Evolutionary conservation across 2,888 invertebrate species (phyloP).

Genomic region (Drosophila diplacantha): DNA sequence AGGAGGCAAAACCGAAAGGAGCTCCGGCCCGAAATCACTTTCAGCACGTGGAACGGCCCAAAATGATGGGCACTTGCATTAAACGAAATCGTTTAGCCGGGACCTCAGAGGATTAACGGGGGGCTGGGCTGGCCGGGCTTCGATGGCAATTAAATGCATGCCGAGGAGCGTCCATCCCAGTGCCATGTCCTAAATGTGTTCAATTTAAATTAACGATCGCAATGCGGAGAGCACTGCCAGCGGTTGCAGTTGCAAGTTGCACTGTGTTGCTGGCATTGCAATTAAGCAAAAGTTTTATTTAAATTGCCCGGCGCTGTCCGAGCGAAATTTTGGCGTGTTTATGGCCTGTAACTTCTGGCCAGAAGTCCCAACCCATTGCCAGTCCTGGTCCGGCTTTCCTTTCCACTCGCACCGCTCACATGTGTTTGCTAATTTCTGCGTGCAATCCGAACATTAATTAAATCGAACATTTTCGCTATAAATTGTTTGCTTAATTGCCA

Average conservation of each 20-base stretch:
- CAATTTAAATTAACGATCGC: conserved; percentile 70
- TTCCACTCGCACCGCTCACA: conserved; percentile 46
- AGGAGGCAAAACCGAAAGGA: conserved; percentile 13
- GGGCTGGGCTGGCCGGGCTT: conserved; percentile 13
- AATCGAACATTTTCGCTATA: conserved; percentile 68
- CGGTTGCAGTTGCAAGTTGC: conserved; percentile 24
- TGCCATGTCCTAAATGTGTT: conserved; percentile 69
- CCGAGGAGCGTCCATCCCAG: conserved; percentile 21
- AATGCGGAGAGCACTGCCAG: conserved; percentile 49
- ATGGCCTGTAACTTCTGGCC: conserved; percentile 48
- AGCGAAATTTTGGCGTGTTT: conserved; percentile 46
- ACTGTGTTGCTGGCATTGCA: conserved; percentile 49
- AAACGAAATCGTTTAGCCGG: conserved; percentile 67
- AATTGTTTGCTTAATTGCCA: conserved; percentile 71
- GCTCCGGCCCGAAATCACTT: conserved; percentile 50
- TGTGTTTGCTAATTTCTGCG: conserved; percentile 69
- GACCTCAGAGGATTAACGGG: conserved; percentile 34
- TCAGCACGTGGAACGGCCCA: conserved; percentile 61
- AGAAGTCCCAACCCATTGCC: conserved; percentile 9
- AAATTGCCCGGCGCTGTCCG: conserved; percentile 64
- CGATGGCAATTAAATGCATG: conserved; percentile 62
- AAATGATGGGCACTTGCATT: conserved; percentile 71
- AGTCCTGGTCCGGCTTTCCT: not conserved
- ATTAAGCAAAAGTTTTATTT: conserved; percentile 72
- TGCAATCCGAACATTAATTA: conserved; percentile 70